Base-by-base conservation (phyloP, 2,113 vertebrate genomes). In the Tragelaphus buxtoni region DNA sequence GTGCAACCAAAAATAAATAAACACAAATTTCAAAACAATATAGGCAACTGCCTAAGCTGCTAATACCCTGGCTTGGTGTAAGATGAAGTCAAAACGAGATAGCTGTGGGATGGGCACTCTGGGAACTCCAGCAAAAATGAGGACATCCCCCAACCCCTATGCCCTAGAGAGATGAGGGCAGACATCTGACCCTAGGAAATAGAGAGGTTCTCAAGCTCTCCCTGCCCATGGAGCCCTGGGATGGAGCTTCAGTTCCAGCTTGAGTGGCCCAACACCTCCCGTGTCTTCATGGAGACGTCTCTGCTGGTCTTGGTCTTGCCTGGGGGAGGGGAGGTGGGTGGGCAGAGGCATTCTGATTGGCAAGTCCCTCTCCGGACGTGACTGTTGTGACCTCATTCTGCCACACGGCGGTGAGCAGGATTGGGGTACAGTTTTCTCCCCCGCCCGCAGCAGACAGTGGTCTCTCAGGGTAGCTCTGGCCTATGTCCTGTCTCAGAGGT, bases 381-480 rank as follows among this genome's bases (percentile, higher is more conserved):
- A 11, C 79, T 35, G n/a, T 2, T 18, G 49, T 81, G 35, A n/a
- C 42, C 56, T 60, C 69, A n/a, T 10, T n/a, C n/a, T 20, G 72
- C 30, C 42, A 49, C 22, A 3, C 10, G 2, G 1, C 16, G 17
- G 4, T 9, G 17, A 30, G 24, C 17, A 81, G 61, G 32, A 22
- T 20, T 3, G 0, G 55, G 72, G 32, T 20, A 20, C 10, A 10
- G 3, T 42, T 39, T 79, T 17, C 72, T 76, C 20, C 26, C n/a
- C 51, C 0, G 0, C 65, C 4, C 0, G 0, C 49, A 32, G 63
- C 12, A 79, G 24, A 61, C 5, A 60, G 39, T 24, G 76, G 80
- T 14, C 7, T 16, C 74, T 81, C 42, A 9, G 12, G 7, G 60
- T 11, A 60, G 51, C 79, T 30, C 88, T 56, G 76, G 63, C n/a